phyloP scores from a whole-genome alignment of 2,113 vertebrate species.

The Sialia sialis region DNA sequence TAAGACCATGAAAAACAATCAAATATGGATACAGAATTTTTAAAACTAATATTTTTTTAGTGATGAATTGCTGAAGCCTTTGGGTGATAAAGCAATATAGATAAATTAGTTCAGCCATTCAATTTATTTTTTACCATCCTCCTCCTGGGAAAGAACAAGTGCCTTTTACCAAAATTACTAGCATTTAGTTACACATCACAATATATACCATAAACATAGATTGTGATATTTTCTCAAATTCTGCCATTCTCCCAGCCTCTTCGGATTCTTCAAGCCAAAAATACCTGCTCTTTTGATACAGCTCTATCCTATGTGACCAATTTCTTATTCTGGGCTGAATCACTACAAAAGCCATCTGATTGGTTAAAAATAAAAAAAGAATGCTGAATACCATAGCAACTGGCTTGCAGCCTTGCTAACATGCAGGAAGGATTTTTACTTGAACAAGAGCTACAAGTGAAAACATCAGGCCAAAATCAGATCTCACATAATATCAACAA shows the following conservation, averaged over 20 bases:
- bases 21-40: not conserved
- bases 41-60: not conserved
- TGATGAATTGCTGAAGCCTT: not conserved
- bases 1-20: not conserved
- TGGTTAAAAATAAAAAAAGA: conserved; percentile 8
- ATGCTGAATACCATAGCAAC: conserved; percentile 56
- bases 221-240: not conserved
- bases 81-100: not conserved
- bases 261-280: not conserved
- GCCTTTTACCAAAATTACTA: not conserved
- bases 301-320: not conserved
- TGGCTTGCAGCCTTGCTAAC: not conserved
- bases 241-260: not conserved
- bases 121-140: not conserved
- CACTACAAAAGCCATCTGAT: not conserved
- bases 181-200: not conserved
- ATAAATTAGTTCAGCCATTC: not conserved
- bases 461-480: not conserved
- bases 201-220: not conserved
- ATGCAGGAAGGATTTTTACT: not conserved
- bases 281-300: conserved; percentile 11
- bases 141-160: not conserved
- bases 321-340: conserved; percentile 21
- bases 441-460: conserved; percentile 40
- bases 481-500: not conserved